Evolutionary conservation across 2,797 vertebrate genomes (phyloP).

Genomic region (Anabacerthia variegaticeps): DNA sequence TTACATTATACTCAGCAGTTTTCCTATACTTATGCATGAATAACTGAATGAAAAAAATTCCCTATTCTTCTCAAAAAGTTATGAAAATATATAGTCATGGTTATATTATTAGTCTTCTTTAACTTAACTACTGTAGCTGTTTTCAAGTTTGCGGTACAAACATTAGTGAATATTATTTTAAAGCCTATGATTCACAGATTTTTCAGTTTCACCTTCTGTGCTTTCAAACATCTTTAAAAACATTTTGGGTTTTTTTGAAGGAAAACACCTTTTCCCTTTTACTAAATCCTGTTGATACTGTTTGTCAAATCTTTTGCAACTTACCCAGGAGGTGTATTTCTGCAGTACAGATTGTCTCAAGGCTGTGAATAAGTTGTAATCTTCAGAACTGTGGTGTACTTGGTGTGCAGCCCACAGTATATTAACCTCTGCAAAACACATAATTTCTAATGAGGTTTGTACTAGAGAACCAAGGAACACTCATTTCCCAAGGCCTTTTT

Average conservation of each 20-base stretch:
- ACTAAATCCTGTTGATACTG: neutral
- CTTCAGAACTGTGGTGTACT: constrained; percentile 93
- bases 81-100: neutral
- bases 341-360: constrained; percentile 89
- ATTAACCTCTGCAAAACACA: constrained; percentile 86
- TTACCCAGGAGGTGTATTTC: constrained; percentile 91
- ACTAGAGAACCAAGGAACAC: constrained; percentile 11
- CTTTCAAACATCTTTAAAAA: neutral
- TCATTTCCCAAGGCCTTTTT: neutral
- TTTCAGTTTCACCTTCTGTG: neutral
- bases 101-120: neutral
- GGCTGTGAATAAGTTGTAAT: constrained; percentile 92
- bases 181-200: neutral
- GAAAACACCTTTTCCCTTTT: neutral
- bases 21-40: neutral
- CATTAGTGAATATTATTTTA: neutral
- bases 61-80: neutral
- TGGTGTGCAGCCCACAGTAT: constrained; percentile 95
- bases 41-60: neutral
- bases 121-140: neutral
- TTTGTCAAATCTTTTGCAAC: constrained; percentile 36
- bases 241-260: neutral
- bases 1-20: neutral
- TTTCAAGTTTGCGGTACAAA: neutral
- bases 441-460: constrained; percentile 44